phyloP scores from a whole-genome alignment of 2,113 vertebrate genomes.

The Malurus elegans region DNA sequence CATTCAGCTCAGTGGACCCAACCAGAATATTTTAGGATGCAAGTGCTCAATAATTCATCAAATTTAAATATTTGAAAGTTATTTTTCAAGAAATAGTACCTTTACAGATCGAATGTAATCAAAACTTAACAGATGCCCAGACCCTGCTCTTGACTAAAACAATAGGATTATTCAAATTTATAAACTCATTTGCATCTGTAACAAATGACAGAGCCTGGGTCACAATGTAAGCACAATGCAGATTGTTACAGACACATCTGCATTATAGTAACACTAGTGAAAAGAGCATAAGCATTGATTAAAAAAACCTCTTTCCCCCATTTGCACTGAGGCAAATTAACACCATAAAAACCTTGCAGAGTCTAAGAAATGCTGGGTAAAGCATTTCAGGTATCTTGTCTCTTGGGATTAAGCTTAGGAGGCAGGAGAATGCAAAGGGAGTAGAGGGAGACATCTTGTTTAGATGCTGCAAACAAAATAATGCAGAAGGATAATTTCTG shows the following conservation, averaged over 20 bases:
- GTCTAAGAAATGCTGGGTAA: neutral
- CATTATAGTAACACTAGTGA: neutral
- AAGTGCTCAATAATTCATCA: neutral
- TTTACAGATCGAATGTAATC: neutral
- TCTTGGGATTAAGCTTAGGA: neutral
- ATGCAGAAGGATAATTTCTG: conserved; percentile 5
- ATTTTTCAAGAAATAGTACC: neutral
- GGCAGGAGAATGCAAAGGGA: neutral
- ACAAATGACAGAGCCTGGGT: neutral
- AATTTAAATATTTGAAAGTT: neutral
- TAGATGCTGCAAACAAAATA: neutral
- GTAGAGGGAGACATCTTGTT: neutral
- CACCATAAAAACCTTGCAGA: neutral
- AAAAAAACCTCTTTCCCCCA: neutral
- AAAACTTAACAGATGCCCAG: neutral
- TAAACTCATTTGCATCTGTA: neutral
- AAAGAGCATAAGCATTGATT: neutral
- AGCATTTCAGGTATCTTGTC: neutral
- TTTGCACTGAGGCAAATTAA: neutral
- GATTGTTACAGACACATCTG: neutral
- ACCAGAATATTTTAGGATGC: neutral
- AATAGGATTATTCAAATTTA: neutral
- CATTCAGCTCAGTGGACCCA: neutral
- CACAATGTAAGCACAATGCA: neutral
- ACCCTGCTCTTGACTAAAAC: neutral